Conservation (phyloP, 2,113 vertebrate genomes). For the Odontophorus gujanensis region DNA sequence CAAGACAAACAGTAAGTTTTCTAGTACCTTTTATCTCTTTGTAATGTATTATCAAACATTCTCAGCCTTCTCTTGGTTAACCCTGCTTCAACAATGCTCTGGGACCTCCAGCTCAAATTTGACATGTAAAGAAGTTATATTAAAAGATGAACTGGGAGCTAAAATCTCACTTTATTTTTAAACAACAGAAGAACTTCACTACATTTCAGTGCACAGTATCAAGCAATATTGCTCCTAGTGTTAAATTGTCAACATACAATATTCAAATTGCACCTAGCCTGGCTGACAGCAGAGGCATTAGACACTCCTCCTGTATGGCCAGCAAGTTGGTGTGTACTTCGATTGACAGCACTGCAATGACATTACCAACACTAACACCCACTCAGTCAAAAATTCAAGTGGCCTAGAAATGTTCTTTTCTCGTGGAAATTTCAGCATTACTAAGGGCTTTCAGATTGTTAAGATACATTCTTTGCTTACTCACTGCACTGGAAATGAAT, state of each 20-base stretch:
- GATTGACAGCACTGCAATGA: not conserved
- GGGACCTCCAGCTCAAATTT: not conserved
- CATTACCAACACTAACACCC: not conserved
- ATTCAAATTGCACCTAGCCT: rapidly evolving
- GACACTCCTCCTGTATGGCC: not conserved
- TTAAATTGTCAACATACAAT: not conserved
- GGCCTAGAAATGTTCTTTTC: not conserved
- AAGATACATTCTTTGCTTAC: not conserved
- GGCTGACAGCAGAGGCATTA: not conserved
- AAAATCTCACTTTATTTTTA: not conserved
- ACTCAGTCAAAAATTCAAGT: not conserved
- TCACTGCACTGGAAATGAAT: slow-evolving; percentile 15
- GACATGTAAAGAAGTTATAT: not conserved
- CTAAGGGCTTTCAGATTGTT: slow-evolving; percentile 44
- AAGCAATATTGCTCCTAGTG: not conserved
- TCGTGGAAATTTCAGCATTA: not conserved
- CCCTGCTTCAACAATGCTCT: not conserved
- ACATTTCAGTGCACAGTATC: not conserved
- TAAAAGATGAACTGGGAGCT: not conserved
- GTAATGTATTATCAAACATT: not conserved
- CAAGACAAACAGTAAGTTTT: not conserved
- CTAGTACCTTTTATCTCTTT: not conserved
- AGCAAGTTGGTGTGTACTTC: not conserved
- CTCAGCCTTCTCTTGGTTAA: not conserved
- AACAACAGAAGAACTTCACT: not conserved